Evolutionary conservation across 2,888 invertebrate species (phyloP), one percentile per base, ranked within the genome.

Genomic region (Coelinius sp.): DNA sequence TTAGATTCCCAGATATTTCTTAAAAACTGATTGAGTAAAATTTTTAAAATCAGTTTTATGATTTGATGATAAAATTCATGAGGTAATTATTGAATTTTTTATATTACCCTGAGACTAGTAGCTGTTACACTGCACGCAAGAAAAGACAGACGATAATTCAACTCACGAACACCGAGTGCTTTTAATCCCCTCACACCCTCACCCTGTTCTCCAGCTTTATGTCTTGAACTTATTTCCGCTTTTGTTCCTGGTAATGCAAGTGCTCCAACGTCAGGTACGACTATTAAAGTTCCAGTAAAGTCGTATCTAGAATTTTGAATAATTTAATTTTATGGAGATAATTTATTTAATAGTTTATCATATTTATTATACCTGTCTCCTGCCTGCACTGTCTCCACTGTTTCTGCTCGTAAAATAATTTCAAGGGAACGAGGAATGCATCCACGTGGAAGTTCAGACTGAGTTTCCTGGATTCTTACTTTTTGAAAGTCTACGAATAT

Each of bases 401-500:
- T 93, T 88, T 99, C 99, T 0, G 97, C 97, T 77, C 99, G 90
- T 66, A 99, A 89, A 79, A 99, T 94, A 38, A 99, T 92, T 89
- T 99, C 99, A 52, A 99, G 92, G 73, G 97, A 97, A 44, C 99
- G 91, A 0, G 99, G 99, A 81, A 99, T 98, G 83, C 97, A 96
- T 2, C 99, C 99, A 56, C 98, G 89, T 0, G 99, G 99, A 35
- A 99, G 89, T 87, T 99, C 99, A 0, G 97, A 93, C 88, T 99
- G 99, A 0, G 97, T 97, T 89, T 99, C 99, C 88, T 99, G 99
- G 77, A 99, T 95, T 69, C 98, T 91, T 2, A 97, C 94, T 90
- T 99, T 99, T 89, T 99, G 99, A 87, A 99, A 99, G 89, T 99
- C 99, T 0, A 99, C 94, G 88, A 99, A 99, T 22, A 93, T 89